These are phyloP conservation scores for Saturnia japonica DNA, from an alignment of 2,888 invertebrate genomes.

Conservation along the genomic window DNA sequence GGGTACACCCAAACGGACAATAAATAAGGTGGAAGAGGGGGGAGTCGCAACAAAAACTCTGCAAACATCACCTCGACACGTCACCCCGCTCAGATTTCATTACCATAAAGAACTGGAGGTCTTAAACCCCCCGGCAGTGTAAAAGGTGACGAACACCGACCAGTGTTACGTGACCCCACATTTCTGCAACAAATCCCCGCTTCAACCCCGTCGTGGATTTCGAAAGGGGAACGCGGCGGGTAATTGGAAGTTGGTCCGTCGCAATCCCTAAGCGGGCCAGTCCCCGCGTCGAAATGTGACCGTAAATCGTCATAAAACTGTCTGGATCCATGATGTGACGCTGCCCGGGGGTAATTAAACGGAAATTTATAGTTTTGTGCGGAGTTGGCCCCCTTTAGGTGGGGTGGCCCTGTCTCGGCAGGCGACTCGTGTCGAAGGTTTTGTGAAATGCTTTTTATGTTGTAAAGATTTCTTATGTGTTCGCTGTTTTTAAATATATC, in stretches of 20 bases:
- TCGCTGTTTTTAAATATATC: not conserved
- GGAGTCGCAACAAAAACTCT: slow-evolving; percentile 79
- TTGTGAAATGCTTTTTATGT: slow-evolving; percentile 21
- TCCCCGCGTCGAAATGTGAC: slow-evolving; percentile 81
- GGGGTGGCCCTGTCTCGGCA: slow-evolving; percentile 20
- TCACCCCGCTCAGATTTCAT: slow-evolving; percentile 83
- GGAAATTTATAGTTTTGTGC: slow-evolving; percentile 81
- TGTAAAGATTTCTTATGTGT: slow-evolving; percentile 16
- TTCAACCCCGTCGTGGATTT: slow-evolving; percentile 26
- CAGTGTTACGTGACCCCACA: slow-evolving; percentile 43
- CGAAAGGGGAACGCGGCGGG: slow-evolving; percentile 45
- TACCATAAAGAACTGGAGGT: slow-evolving; percentile 82
- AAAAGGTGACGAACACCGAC: slow-evolving; percentile 78
- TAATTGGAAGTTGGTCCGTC: slow-evolving; percentile 46
- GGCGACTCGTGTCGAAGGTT: slow-evolving; percentile 23
- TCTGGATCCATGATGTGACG: slow-evolving; percentile 88
- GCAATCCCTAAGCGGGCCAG: slow-evolving; percentile 67
- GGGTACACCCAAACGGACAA: slow-evolving; percentile 76
- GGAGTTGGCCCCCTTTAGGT: slow-evolving; percentile 35
- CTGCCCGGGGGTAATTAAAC: slow-evolving; percentile 83
- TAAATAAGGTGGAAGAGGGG: slow-evolving; percentile 71
- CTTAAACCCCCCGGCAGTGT: slow-evolving; percentile 80
- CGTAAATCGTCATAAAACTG: slow-evolving; percentile 86
- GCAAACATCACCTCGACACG: slow-evolving; percentile 78
- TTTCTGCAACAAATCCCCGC: slow-evolving; percentile 33